A percentile compares a stretch with the other conserved stretches of the same genome.
Conservation (phyloP, 2,888 invertebrate genomes). For the Augiades crinisus region DNA sequence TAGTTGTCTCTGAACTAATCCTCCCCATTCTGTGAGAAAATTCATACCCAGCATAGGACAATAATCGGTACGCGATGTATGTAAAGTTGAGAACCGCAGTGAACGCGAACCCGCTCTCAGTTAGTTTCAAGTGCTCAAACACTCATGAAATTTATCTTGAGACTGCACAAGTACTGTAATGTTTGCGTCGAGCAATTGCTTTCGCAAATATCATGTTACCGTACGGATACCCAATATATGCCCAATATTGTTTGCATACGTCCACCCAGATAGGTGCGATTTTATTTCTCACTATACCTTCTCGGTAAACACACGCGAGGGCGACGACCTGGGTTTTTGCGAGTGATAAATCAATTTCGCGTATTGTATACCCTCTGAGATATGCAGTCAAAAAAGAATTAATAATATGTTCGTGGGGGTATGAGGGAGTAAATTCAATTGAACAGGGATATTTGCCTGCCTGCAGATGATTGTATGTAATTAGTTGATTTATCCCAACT, state of each 20-base stretch:
- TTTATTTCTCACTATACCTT: constrained; percentile 18
- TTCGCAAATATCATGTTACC: constrained; percentile 42
- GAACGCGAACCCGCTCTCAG: constrained; percentile 27
- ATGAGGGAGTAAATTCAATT: too few species aligned
- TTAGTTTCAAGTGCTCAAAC: constrained; percentile 39
- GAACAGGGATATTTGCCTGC: too few species aligned
- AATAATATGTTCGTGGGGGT: too few species aligned
- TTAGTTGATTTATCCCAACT: too few species aligned
- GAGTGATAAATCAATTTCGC: constrained; percentile 4
- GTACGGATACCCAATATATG: constrained; percentile 30
- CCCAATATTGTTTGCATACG: constrained; percentile 21
- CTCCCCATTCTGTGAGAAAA: too few species aligned
- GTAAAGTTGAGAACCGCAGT: too few species aligned
- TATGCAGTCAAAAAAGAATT: too few species aligned
- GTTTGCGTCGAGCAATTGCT: constrained; percentile 43
- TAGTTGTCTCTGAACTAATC: too few species aligned
- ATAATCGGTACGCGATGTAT: too few species aligned
- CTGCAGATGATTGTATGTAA: too few species aligned
- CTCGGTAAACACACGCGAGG: constrained; percentile 18
- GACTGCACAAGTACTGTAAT: constrained; percentile 38
- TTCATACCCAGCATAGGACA: too few species aligned
- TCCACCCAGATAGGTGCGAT: constrained; percentile 16
- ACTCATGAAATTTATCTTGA: constrained; percentile 41
- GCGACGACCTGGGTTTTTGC: constrained; percentile 12
- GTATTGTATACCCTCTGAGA: constrained; percentile 1